Conservation (phyloP, 92 coral and sea anemone species). For the Phenganax stokvisi region DNA sequence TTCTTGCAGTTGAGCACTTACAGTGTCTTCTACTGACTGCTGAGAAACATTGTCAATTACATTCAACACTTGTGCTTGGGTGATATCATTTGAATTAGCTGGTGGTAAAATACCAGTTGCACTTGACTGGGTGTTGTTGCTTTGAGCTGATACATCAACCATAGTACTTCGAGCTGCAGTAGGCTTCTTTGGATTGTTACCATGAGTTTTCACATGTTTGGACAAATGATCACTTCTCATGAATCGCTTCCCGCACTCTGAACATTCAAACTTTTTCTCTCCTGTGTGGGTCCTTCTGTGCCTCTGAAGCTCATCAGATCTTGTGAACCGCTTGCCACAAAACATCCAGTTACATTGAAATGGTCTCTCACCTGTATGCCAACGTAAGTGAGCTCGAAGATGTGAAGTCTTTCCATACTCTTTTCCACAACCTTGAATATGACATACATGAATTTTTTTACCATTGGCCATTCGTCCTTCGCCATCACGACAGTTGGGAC, state of each 20-base stretch:
- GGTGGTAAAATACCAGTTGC: constrained; percentile 5
- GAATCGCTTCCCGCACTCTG: constrained; percentile 84
- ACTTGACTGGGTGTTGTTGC: neutral
- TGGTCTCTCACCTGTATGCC: constrained; percentile 99
- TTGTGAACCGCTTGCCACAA: constrained; percentile 94
- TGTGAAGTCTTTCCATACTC: constrained; percentile 97
- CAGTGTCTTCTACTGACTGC: neutral
- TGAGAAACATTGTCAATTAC: constrained; percentile 2
- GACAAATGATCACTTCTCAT: constrained; percentile 99
- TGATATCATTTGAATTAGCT: constrained; percentile 17
- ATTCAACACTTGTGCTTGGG: constrained; percentile 23
- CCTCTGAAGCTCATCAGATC: constrained; percentile 92
- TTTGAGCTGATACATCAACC: constrained; percentile 10
- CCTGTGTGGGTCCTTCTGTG: constrained; percentile 99
- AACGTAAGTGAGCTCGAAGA: constrained; percentile 95
- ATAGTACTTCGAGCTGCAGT: constrained; percentile 9
- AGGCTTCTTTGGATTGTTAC: constrained; percentile 58
- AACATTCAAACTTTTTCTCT: constrained; percentile 84
- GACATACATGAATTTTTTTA: constrained; percentile 92
- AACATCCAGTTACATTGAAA: constrained; percentile 96
- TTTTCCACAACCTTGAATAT: constrained; percentile 91
- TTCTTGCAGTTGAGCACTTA: neutral
- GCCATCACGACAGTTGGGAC: constrained; percentile 98
- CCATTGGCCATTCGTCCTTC: constrained; percentile 97
- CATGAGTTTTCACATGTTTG: constrained; percentile 92